phyloP scores from a whole-genome alignment of 2,113 vertebrate species.

The Mesoclemmys tuberculata region DNA sequence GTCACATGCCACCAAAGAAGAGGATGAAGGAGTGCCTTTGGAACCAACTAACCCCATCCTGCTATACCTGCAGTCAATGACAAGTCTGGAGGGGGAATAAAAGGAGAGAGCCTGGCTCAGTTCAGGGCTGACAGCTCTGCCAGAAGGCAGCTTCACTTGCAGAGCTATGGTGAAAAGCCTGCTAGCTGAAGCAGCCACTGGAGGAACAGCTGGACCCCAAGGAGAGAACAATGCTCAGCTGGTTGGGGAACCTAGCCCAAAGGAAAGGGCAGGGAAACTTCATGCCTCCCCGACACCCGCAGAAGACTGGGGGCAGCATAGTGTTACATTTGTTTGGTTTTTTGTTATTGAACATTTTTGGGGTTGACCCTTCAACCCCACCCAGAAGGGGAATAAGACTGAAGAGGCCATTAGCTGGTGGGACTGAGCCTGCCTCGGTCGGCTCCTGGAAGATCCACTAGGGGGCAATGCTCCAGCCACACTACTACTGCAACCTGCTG shows the following conservation, averaged over 20 bases:
- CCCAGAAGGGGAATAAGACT: neutral
- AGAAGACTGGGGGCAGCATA: neutral
- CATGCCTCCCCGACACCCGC: too few relatives aligned
- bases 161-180: neutral
- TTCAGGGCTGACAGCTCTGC: neutral
- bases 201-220: neutral
- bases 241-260: neutral
- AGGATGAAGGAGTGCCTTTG: too few relatives aligned
- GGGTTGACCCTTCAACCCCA: neutral
- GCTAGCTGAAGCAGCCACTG: neutral
- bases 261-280: neutral
- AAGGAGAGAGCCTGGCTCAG: neutral
- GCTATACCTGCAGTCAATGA: neutral
- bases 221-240: neutral
- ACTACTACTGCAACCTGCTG: neutral
- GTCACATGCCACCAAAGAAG: too few relatives aligned
- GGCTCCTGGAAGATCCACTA: neutral
- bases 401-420: neutral
- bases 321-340: neutral
- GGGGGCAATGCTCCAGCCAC: neutral
- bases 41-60: too few relatives aligned
- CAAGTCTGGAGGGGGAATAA: neutral
- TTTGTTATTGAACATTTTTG: neutral
- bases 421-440: neutral
- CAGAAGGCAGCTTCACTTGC: too few relatives aligned